Evolutionary conservation across 2,113 vertebrate genomes (phyloP).

Genomic region (Falcunculus frontatus): DNA sequence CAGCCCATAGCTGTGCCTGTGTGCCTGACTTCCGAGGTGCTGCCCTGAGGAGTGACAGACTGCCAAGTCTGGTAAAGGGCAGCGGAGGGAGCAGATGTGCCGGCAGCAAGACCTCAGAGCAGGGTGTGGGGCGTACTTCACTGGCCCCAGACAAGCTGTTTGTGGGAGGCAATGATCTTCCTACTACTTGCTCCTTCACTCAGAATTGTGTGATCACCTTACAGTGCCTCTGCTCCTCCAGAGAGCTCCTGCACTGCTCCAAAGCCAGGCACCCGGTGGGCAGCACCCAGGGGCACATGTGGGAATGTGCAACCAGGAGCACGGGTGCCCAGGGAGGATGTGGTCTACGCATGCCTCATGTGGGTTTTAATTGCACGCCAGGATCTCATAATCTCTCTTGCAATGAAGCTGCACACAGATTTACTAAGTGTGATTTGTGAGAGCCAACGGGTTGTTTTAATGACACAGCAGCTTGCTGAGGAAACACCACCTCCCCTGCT

Average conservation of each 20-base stretch:
- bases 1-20: not conserved
- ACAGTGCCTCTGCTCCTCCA: not conserved
- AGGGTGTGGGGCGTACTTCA: not conserved
- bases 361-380: not conserved
- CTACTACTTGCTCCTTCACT: not conserved
- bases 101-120: not conserved
- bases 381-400: not conserved
- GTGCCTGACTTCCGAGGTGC: not conserved
- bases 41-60: fast-evolving
- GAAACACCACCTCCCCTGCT: not conserved
- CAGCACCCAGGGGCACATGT: fast-evolving
- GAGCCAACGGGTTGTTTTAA: not conserved
- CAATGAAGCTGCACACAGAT: not conserved
- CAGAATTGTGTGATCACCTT: not conserved
- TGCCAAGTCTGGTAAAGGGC: not conserved
- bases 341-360: not conserved
- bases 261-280: fast-evolving
- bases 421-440: not conserved
- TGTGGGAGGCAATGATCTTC: not conserved
- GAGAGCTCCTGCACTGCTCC: fast-evolving
- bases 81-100: not conserved
- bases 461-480: not conserved
- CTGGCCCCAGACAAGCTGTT: fast-evolving
- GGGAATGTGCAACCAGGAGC: not conserved
- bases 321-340: not conserved